Base-by-base conservation (phyloP, 2,888 invertebrate species). In the Hemaris fuciformis region DNA sequence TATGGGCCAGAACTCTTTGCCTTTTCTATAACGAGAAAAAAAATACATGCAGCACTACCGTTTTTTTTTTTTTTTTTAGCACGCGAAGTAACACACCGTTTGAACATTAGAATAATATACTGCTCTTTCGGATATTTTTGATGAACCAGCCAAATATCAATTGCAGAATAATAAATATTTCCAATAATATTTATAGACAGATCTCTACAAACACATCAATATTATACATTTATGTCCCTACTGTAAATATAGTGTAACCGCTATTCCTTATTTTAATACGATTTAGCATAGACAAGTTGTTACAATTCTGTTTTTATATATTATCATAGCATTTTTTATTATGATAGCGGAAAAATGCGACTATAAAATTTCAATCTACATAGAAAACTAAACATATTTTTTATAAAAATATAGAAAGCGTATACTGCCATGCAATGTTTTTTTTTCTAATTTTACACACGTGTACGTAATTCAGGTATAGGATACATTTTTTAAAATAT, bases 391-490 rank as follows among this genome's bases (percentile, higher is more conserved):
- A 53, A 18, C 18, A 15, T 15, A 53, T 2, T 53, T 8, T 31
- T 18, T 53, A 53, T 10, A 53, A 31, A 53, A 31, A 53, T 53
- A 31, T 53, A 31, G 18, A 53, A n/a, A 53, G 27, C 25, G 27
- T 27, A 53, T 53, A 53, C 27, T 53, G 48, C 46, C 13, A 25
- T n/a, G n/a, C 18, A 53, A 27, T 48, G 23, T n/a, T 25, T 25
- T 48, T 34, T 25, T 25, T 7, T 31, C 31, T 48, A 48, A 31
- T 10, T 25, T 48, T 48, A 53, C 27, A 48, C 48, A 31, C 27
- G 76, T 84, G 79, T 80, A 80, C 76, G 79, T 79, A 75, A 70
- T 74, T 79, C 76, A 80, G 80, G 78, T 79, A 81, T 78, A 78
- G 15, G 73, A 71, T 68, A 73, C 68, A 65, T 53, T 71, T 76